Percentiles rank a stretch among this genome's conserved stretches.
These are phyloP conservation scores for Rana temporaria DNA, from an alignment of 2,113 vertebrate species.

Conservation along the genomic window DNA sequence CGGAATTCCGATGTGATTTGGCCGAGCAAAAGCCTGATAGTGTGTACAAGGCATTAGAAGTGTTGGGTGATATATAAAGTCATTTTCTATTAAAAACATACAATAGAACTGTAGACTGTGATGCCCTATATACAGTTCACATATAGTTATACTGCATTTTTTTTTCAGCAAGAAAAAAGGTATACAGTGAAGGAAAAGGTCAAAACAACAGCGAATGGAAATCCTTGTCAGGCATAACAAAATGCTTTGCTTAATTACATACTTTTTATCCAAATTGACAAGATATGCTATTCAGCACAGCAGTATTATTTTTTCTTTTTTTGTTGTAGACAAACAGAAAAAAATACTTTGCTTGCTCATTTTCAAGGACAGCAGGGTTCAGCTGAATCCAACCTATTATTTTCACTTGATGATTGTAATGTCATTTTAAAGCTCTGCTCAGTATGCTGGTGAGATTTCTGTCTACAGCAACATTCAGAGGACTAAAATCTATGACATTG, in stretches of 20 bases:
- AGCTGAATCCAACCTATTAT: conserved; percentile 54
- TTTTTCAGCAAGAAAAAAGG: background rate
- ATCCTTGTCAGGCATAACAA: background rate
- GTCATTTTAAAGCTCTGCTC: conserved; percentile 38
- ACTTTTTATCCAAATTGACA: background rate
- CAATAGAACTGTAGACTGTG: no score
- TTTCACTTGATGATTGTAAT: conserved; percentile 62
- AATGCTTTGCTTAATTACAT: conserved; percentile 22
- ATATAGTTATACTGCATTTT: no score
- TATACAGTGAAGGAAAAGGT: background rate
- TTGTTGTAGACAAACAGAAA: conserved; percentile 14
- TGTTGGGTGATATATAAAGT: no score
- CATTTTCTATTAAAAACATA: no score
- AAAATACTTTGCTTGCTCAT: conserved; percentile 8
- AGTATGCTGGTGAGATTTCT: conserved; percentile 17
- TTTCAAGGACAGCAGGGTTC: conserved; percentile 31
- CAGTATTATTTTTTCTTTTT: background rate
- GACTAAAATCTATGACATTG: conserved; percentile 17
- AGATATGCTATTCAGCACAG: background rate
- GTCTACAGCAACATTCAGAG: conserved; percentile 2
- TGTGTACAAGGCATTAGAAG: no score
- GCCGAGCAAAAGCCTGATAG: no score
- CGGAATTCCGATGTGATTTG: no score
- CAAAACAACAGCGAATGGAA: conserved; percentile 48
- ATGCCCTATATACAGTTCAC: no score